Conservation (phyloP, 1,140 invertebrate genomes). For the Nasonia giraulti region DNA sequence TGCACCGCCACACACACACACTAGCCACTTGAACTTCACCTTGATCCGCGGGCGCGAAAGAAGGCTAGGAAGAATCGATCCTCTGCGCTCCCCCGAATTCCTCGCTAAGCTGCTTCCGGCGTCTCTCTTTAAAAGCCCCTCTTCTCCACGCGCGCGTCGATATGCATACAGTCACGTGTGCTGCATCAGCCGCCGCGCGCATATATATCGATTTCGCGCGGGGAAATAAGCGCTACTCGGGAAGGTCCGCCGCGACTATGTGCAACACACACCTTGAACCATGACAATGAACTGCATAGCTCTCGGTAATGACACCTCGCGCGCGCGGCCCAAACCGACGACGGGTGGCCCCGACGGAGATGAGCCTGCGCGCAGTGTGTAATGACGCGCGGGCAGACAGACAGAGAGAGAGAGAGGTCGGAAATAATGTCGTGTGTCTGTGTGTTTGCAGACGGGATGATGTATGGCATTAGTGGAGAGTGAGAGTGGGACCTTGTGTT, state of each 20-base stretch:
- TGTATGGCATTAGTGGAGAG: not conserved
- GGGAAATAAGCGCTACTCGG: not conserved
- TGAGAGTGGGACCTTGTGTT: not conserved
- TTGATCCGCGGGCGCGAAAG: not conserved
- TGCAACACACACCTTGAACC: constrained; percentile 56
- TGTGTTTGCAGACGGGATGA: not conserved
- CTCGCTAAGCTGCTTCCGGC: not conserved
- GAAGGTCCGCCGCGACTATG: constrained; percentile 36
- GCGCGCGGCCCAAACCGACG: constrained; percentile 7
- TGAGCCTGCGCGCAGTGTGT: not conserved
- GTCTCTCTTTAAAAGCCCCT: not conserved
- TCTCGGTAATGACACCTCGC: constrained; percentile 54
- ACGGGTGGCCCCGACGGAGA: not conserved
- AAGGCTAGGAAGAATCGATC: constrained; percentile 27
- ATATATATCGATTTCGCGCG: constrained; percentile 24
- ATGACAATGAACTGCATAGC: constrained; percentile 58
- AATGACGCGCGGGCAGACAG: not conserved
- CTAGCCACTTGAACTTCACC: constrained; percentile 28
- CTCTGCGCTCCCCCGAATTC: not conserved
- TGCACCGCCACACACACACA: not conserved
- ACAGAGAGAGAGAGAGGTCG: not conserved
- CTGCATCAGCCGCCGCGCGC: not conserved
- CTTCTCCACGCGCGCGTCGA: not conserved
- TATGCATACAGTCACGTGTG: not conserved
- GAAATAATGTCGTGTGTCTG: not conserved